Evolutionary conservation across 2,888 invertebrate species (phyloP).

Genomic region (Epinotia demarniana): DNA sequence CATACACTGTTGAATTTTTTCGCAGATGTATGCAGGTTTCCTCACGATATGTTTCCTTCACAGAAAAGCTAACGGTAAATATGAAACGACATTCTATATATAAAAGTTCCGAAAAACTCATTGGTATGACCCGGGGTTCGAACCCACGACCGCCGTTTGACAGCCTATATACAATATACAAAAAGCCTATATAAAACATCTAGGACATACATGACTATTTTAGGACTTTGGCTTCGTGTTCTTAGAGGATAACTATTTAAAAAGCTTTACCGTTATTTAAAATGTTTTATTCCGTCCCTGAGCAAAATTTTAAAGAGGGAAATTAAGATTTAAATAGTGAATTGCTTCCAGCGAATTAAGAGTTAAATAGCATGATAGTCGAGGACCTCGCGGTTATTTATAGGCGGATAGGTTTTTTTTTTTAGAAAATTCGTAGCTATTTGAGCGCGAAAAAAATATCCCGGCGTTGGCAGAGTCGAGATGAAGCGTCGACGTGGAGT

Average conservation of each 20-base stretch:
- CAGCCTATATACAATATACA: too few relatives aligned
- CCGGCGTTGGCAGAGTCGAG: slow-evolving; percentile 59
- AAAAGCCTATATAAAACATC: too few relatives aligned
- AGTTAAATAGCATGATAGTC: slow-evolving; percentile 32
- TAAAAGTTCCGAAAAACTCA: too few relatives aligned
- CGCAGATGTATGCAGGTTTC: too few relatives aligned
- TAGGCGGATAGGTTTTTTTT: slow-evolving; percentile 61
- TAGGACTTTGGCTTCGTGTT: not conserved
- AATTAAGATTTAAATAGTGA: not conserved
- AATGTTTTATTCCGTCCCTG: not conserved
- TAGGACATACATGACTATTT: too few relatives aligned
- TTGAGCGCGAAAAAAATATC: slow-evolving; percentile 69
- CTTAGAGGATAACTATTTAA: not conserved
- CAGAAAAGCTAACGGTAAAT: too few relatives aligned
- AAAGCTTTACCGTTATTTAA: too few relatives aligned
- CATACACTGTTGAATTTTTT: too few relatives aligned
- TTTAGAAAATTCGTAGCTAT: slow-evolving; percentile 58
- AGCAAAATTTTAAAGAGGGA: not conserved
- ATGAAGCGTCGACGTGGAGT: slow-evolving; percentile 63
- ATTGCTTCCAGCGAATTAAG: slow-evolving; percentile 54
- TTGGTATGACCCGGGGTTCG: too few relatives aligned
- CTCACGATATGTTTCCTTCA: too few relatives aligned
- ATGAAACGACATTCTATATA: too few relatives aligned
- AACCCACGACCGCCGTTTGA: too few relatives aligned
- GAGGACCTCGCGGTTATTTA: slow-evolving; percentile 64